Evolutionary conservation across 1,140 invertebrate species (phyloP), one percentile per base, ranked within the genome.

Genomic region (Listronotus bonariensis): DNA sequence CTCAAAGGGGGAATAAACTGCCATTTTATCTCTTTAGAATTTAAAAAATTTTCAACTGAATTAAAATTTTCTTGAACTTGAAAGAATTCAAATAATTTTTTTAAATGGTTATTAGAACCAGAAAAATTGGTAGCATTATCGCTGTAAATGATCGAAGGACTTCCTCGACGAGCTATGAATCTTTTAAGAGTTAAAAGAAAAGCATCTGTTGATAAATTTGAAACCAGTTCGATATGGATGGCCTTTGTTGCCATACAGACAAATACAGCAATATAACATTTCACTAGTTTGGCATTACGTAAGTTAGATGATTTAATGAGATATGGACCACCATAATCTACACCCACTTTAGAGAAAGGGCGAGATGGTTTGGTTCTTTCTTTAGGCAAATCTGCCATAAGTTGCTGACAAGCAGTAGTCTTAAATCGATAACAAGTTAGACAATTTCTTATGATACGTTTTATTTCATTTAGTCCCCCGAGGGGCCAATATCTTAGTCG

Each of bases 141-240:
- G 11, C 34, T 36, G 34, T 36, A 36, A 12, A 36, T 36, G 11
- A 36, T 36, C 34, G 8, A 12, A 36, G 34, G 34, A 12, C 11
- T 36, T 36, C 34, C 34, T 36, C 34, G 8, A 10, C 34, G 8
- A 12, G 8, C 11, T 9, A 36, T 36, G 34, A 36, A 36, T 38
- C 80, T 43, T 14, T 76, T 48, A 1, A 82, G 51, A 17, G 73
- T 71, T 36, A 70, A 68, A 14, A 82, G 46, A 53, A 80, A 81
- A 0, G 71, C 71, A 26, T 78, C 72, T 0, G 79, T 78, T 2
- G 72, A 61, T 5, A 82, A 54, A 5, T 69, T 72, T 10, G 69
- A 66, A 0, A 73, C 77, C 0, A 79, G n/a, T 58, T 83, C 81
- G 1, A 83, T 17, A 59, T 84, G 80, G 1, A 83, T 68, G 0